A percentile compares a stretch with the other conserved stretches of the same genome.
Evolutionary conservation across 2,797 vertebrate species (phyloP).

Genomic region (Champsocephalus gunnari): DNA sequence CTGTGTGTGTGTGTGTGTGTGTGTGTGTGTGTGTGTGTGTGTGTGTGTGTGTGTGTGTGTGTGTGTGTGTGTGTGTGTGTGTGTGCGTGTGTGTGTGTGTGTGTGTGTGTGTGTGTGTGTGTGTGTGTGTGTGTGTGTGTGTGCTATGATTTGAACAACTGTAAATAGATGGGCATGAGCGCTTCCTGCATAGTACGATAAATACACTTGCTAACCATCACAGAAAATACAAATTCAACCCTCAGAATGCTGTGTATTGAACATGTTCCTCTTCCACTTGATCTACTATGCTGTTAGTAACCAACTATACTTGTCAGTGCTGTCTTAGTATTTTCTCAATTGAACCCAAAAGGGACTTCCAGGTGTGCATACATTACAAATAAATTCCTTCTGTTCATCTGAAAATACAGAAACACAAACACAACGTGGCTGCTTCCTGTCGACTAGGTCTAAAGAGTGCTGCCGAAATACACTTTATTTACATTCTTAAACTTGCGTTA

Average conservation of each 20-base stretch:
- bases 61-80: neutral
- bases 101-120: neutral
- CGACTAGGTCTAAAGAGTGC: no score
- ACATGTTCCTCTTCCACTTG: neutral
- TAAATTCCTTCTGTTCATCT: no score
- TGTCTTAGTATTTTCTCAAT: neutral
- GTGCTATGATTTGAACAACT: neutral
- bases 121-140: neutral
- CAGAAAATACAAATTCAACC: constrained; percentile 8
- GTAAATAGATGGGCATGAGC: neutral
- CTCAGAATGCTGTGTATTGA: no score
- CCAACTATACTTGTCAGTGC: neutral
- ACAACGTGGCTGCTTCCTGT: no score
- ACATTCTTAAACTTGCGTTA: no score
- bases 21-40: neutral
- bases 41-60: neutral
- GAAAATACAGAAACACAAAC: no score
- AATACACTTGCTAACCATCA: neutral
- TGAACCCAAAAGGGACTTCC: no score
- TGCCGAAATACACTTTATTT: no score
- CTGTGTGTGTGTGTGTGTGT: neutral
- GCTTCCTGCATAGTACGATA: neutral
- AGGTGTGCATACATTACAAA: no score
- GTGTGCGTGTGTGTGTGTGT: neutral
- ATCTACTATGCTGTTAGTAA: neutral